A percentile compares a stretch with the other conserved stretches of the same genome.
Evolutionary conservation across 2,797 vertebrate species (phyloP).

Genomic region (Phoxinus dragarum): DNA sequence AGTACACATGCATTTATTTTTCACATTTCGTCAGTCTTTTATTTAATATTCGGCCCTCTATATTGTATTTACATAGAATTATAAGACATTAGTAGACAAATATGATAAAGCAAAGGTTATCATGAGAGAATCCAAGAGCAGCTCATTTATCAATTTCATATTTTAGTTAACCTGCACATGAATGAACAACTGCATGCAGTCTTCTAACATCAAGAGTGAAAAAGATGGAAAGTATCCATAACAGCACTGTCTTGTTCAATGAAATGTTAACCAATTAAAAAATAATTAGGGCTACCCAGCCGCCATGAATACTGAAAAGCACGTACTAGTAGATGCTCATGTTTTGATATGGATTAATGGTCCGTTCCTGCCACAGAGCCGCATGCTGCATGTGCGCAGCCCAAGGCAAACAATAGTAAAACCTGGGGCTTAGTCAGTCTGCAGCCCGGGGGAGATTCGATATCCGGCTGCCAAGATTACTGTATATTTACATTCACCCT

Average conservation of each 20-base stretch:
- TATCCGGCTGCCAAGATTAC: constrained; percentile 55
- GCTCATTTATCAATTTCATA: background rate
- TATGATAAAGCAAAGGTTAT: background rate
- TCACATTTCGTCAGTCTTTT: background rate
- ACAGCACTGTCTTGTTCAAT: constrained; percentile 22
- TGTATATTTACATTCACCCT: constrained; percentile 59
- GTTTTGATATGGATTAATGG: constrained; percentile 59
- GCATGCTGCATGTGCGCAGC: constrained; percentile 46
- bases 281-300: constrained; percentile 12
- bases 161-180: background rate
- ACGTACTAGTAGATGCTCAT: constrained; percentile 51
- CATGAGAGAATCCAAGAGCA: background rate
- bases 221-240: constrained; percentile 19
- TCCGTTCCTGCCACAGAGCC: constrained; percentile 50
- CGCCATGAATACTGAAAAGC: constrained; percentile 44
- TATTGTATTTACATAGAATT: background rate
- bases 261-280: constrained; percentile 39
- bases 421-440: constrained; percentile 54
- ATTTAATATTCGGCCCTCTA: background rate
- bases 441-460: constrained; percentile 53
- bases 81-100: background rate
- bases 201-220: background rate
- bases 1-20: background rate
- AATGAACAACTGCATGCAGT: constrained; percentile 9
- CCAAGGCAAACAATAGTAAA: constrained; percentile 65